Conservation (phyloP, 2,113 vertebrate genomes). For the Brienomyrus longianalis region DNA sequence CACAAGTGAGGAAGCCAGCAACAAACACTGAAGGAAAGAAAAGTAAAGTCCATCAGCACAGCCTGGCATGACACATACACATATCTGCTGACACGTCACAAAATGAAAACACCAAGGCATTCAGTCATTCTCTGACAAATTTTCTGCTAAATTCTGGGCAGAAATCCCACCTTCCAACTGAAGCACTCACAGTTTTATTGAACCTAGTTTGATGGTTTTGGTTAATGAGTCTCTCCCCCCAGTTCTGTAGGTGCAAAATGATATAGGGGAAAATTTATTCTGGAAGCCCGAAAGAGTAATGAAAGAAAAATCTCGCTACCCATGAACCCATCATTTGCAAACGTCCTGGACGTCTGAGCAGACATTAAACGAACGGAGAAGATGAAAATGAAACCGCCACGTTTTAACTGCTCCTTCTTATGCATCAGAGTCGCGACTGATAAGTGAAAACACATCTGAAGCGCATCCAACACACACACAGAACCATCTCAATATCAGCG, state of each 20-base stretch:
- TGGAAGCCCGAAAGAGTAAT: not conserved
- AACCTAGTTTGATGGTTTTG: not conserved
- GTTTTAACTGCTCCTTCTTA: not conserved
- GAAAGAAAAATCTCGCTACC: not conserved
- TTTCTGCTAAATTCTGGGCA: not conserved
- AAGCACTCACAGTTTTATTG: not conserved
- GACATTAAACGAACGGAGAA: not conserved
- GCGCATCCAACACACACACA: not conserved
- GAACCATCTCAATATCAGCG: not conserved
- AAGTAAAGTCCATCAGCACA: not conserved
- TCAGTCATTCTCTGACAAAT: not conserved
- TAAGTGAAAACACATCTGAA: not conserved
- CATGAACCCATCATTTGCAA: not conserved
- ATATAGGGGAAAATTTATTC: not conserved
- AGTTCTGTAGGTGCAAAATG: not conserved
- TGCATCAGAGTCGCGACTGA: not conserved
- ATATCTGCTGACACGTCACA: not conserved
- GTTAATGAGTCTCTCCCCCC: not conserved
- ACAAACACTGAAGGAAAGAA: slow-evolving; percentile 49
- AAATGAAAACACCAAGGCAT: not conserved
- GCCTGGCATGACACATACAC: not conserved
- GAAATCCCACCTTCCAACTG: not conserved
- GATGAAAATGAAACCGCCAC: not conserved
- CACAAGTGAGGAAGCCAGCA: slow-evolving; percentile 37
- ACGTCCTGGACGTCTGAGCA: not conserved